Conservation (phyloP, 2,797 vertebrate genomes). For the Heliangelus exortis region DNA sequence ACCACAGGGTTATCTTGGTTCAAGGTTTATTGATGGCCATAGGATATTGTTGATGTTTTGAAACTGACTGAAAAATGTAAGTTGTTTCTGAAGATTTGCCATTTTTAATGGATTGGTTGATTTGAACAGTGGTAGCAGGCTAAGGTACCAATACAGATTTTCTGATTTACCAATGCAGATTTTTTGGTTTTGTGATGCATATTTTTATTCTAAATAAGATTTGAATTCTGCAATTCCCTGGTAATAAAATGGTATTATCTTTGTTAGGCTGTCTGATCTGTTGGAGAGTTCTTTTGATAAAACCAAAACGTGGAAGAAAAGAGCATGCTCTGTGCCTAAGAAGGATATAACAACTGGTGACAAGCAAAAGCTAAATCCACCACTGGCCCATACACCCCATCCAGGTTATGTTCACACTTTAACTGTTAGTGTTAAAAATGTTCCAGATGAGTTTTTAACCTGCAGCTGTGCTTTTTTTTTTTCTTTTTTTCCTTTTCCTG, state of each 20-base stretch:
- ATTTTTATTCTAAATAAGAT: not conserved
- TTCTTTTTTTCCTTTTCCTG: too few species aligned
- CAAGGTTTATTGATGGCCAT: not conserved
- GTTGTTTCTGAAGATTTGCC: not conserved
- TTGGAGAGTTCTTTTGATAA: slow-evolving; percentile 39
- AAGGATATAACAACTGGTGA: slow-evolving; percentile 36
- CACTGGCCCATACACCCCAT: not conserved
- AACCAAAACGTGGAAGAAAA: slow-evolving; percentile 47
- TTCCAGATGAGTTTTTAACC: not conserved
- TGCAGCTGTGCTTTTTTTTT: not conserved
- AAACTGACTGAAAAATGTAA: not conserved
- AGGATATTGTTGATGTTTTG: not conserved
- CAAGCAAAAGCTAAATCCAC: slow-evolving; percentile 21
- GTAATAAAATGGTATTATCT: not conserved
- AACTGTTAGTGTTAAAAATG: not conserved
- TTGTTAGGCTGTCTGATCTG: slow-evolving; percentile 68
- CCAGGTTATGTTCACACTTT: slow-evolving; percentile 63
- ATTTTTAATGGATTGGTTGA: not conserved
- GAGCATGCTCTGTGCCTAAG: slow-evolving; percentile 66
- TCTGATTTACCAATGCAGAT: not conserved
- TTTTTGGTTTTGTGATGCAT: not conserved
- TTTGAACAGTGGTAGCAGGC: not conserved
- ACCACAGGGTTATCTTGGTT: not conserved
- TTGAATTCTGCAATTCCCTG: not conserved
- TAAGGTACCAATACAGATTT: not conserved